These are phyloP conservation scores for Lasiurus borealis DNA, from an alignment of 2,113 vertebrate species.

Conservation along the genomic window DNA sequence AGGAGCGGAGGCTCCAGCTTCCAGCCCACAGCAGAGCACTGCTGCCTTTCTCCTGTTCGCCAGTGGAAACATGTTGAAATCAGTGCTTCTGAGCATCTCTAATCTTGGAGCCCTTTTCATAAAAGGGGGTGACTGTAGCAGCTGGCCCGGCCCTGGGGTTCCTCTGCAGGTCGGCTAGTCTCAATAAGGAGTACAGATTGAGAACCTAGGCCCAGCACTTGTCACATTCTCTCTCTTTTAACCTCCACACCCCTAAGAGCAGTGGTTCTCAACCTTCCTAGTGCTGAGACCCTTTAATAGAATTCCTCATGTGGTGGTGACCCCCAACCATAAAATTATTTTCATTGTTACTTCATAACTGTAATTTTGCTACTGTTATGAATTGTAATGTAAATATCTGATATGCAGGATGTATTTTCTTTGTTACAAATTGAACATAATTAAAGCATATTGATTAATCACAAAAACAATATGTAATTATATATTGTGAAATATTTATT, in stretches of 20 bases:
- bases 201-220: not conserved
- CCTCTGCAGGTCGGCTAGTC: not conserved
- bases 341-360: too few species aligned
- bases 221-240: not conserved
- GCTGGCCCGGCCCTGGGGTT: not conserved
- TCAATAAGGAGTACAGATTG: not conserved
- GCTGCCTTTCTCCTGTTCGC: not conserved
- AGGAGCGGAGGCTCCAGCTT: not conserved
- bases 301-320: too few species aligned
- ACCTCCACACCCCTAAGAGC: not conserved
- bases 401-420: too few species aligned
- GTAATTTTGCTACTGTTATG: too few species aligned
- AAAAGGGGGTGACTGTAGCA: not conserved
- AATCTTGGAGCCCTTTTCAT: not conserved
- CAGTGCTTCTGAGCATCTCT: not conserved
- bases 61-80: not conserved
- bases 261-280: too few species aligned
- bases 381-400: too few species aligned
- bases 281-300: too few species aligned
- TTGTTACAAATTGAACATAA: too few species aligned
- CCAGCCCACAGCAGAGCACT: not conserved
- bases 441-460: too few species aligned
- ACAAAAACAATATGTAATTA: too few species aligned
- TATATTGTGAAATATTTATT: too few species aligned
- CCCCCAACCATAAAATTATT: too few species aligned